phyloP scores from a whole-genome alignment of 2,888 invertebrate species.

The Tipula helvola region DNA sequence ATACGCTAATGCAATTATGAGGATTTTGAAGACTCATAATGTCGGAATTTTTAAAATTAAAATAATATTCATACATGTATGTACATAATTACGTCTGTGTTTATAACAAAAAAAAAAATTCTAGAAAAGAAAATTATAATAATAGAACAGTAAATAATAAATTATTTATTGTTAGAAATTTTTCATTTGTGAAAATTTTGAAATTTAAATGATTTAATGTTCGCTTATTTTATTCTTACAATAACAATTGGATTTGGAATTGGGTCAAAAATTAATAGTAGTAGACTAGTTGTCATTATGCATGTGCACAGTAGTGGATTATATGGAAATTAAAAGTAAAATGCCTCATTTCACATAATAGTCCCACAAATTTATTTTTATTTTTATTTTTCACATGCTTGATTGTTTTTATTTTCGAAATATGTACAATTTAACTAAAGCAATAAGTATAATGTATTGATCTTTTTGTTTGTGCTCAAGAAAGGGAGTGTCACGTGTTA shows the following conservation, averaged over 20 bases:
- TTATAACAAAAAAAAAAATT: background rate
- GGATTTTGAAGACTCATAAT: background rate
- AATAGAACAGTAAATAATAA: background rate
- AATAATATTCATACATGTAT: background rate
- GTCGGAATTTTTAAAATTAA: background rate
- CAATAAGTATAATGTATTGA: too few relatives aligned
- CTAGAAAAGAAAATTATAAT: background rate
- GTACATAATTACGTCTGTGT: background rate
- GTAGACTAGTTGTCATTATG: background rate
- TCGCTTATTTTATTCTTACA: background rate
- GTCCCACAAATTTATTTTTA: background rate
- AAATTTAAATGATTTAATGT: background rate
- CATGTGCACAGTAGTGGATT: background rate
- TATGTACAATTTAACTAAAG: too few relatives aligned
- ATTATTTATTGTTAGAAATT: background rate
- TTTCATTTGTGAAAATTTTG: background rate
- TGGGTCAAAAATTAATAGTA: background rate
- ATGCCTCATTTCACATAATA: background rate
- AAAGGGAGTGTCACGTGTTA: background rate
- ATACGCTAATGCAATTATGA: background rate
- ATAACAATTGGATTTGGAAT: background rate
- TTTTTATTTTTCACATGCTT: too few relatives aligned
- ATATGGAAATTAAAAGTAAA: too few relatives aligned
- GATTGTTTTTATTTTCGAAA: too few relatives aligned
- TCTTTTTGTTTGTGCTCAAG: too few relatives aligned